Conservation (phyloP, 1,140 invertebrate species). For the Prorops nasuta region DNA sequence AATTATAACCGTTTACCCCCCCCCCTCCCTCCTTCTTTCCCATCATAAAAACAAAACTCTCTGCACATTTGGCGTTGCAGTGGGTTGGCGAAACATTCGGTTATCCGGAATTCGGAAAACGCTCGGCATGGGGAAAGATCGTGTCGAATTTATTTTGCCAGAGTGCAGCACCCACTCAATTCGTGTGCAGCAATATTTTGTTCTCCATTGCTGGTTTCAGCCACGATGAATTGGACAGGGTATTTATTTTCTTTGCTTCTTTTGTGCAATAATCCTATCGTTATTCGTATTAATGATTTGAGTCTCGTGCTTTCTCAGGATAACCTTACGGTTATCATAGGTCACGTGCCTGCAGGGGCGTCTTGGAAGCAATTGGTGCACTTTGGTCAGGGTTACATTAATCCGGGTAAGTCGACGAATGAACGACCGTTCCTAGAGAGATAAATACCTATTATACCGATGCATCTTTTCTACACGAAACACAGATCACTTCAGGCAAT, state of each 20-base stretch:
- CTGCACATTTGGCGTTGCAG: conserved; percentile 15
- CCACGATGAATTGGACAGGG: conserved; percentile 52
- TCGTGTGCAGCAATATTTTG: conserved; percentile 62
- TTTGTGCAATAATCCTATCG: conserved; percentile 14
- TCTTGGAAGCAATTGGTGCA: conserved; percentile 75
- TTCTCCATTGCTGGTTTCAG: conserved; percentile 62
- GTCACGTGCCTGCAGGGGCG: conserved; percentile 76
- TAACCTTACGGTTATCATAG: conserved; percentile 69
- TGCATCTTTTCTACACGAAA: not conserved
- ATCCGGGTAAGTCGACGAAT: conserved; percentile 34
- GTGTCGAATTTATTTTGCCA: conserved; percentile 52
- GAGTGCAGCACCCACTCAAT: conserved; percentile 50
- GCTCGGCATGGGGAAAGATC: conserved; percentile 40
- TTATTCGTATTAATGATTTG: conserved; percentile 5
- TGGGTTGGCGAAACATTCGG: conserved; percentile 49
- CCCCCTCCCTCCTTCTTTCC: conserved; percentile 11
- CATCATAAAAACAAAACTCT: not conserved
- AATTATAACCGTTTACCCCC: not conserved
- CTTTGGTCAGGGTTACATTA: conserved; percentile 62
- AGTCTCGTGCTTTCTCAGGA: conserved; percentile 56
- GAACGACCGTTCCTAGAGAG: not conserved
- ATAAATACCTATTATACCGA: not conserved
- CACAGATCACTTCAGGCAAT: conserved; percentile 47
- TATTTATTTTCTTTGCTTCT: conserved; percentile 12
- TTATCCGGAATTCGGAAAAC: conserved; percentile 39